phyloP scores from a whole-genome alignment of 2,888 invertebrate genomes.

The Sarcophaga carnaria region DNA sequence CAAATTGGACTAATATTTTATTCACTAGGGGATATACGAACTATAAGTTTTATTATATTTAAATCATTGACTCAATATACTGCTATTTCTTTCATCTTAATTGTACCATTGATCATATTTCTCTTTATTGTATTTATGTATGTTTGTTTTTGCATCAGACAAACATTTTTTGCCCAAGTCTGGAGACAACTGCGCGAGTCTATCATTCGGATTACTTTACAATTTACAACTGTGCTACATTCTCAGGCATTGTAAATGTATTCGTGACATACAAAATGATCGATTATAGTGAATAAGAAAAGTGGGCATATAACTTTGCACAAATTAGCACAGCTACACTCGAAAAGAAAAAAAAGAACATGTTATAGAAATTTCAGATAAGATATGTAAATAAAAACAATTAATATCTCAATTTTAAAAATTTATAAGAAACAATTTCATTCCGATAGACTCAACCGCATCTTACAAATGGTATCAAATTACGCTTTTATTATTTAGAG shows the following conservation, averaged over 20 bases:
- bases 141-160: conserved; percentile 17
- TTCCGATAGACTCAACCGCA: no score
- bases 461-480: no score
- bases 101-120: conserved; percentile 8
- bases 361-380: not conserved
- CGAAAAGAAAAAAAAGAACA: not conserved
- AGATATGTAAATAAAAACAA: no score
- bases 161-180: conserved; percentile 38
- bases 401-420: no score
- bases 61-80: not conserved
- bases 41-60: no score
- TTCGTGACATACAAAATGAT: conserved; percentile 56
- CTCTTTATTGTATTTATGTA: not conserved
- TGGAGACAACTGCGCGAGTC: conserved; percentile 4
- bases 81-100: conserved; percentile 15
- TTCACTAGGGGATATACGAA: no score
- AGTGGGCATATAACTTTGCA: conserved; percentile 23
- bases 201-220: conserved; percentile 37
- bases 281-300: conserved; percentile 49
- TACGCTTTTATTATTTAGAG: no score
- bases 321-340: not conserved
- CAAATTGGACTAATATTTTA: no score
- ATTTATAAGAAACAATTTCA: no score
- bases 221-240: conserved; percentile 63
- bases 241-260: conserved; percentile 15